Evolutionary conservation across 1,140 invertebrate species (phyloP), one percentile per base, ranked within the genome.

Genomic region (Hyphantria cunea): DNA sequence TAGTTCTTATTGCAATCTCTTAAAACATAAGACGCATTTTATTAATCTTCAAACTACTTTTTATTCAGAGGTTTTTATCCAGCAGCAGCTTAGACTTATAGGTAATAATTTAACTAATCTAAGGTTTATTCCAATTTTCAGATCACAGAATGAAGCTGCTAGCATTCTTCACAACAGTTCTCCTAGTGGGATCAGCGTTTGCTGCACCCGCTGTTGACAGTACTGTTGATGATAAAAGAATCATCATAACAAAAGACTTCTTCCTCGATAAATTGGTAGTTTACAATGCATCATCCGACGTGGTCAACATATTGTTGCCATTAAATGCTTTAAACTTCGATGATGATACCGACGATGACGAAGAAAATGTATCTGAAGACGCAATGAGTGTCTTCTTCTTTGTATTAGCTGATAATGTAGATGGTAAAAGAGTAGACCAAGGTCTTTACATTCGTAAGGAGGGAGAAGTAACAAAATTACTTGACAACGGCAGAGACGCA

Each of bases 281-380:
- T 42, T 82, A 86, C 60, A 74, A 54, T 12, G 55, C 62, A 0
- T 17, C 82, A 33, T 61, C 87, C 42, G 80, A 88, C n/a, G 84
- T 87, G 9, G 73, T 86, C 9, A 81, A 77, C 0, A 50, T 87
- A 3, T 9, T 80, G 6, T 58, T 82, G 5, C 85, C 86, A 4
- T 14, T 86, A 8, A 89, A 88, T 47, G 64, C 70, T 5, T 25
- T 84, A 0, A 88, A 86, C 61, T 84, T 86, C 11, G 76, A 79
- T 6, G 76, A 81, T 0, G 75, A 79, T 25, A 5, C 5, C 11
- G 48, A 68, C 10, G 51, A 54, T n/a, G 64, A 68, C 31, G 56
- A 73, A 0, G 48, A 68, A 0, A 62, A 72, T n/a, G 45, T 39
- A 25, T 0, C 0, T 9, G 49, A 48, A 1, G 62, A 70, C 7